Conservation (phyloP, 1,140 invertebrate species). For the Druon quercuslanigerum region DNA sequence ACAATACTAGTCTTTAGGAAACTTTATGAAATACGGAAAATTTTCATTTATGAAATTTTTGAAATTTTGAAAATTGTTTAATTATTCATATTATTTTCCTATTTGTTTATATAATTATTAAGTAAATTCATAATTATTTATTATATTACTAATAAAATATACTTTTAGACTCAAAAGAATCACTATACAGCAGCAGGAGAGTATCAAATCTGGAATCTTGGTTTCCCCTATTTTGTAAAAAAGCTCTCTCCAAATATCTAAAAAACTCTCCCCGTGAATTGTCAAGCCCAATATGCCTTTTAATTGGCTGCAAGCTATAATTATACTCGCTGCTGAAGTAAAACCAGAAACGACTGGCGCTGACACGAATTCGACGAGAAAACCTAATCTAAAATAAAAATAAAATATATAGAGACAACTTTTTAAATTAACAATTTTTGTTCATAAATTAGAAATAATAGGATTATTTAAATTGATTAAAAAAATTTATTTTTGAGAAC, state of each 20-base stretch:
- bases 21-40: too few species aligned
- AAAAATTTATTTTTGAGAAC: too few species aligned
- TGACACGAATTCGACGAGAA: slow-evolving; percentile 91
- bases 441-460: too few species aligned
- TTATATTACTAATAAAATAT: slow-evolving; percentile 45
- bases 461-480: too few species aligned
- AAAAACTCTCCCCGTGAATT: slow-evolving; percentile 79
- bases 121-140: too few species aligned
- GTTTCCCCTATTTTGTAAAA: slow-evolving; percentile 76
- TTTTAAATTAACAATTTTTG: too few species aligned
- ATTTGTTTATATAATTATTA: too few species aligned
- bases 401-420: too few species aligned
- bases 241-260: slow-evolving; percentile 78
- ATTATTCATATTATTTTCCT: too few species aligned
- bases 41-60: too few species aligned
- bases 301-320: slow-evolving; percentile 88
- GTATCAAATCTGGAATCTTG: slow-evolving; percentile 78
- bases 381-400: slow-evolving; percentile 77
- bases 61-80: too few species aligned
- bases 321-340: slow-evolving; percentile 90
- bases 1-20: too few species aligned
- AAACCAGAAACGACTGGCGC: slow-evolving; percentile 90
- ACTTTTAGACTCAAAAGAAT: slow-evolving; percentile 80
- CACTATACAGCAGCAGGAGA: slow-evolving; percentile 80
- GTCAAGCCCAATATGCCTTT: slow-evolving; percentile 84